Base-by-base conservation (phyloP, 2,113 vertebrate genomes). In the Myxocyprinus asiaticus region DNA sequence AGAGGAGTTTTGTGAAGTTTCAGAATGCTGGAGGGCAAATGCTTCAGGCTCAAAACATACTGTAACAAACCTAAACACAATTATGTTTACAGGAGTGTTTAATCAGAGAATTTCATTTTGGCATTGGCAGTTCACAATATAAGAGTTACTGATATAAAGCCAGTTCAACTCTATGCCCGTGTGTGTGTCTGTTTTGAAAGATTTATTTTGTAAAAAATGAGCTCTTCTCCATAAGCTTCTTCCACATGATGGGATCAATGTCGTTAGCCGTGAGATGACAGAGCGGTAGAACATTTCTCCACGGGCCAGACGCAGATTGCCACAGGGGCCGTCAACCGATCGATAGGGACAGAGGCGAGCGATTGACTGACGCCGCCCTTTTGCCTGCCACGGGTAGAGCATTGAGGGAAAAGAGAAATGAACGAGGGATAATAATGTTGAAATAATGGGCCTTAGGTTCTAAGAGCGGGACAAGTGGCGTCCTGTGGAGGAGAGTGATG, bases 351-450 rank as follows among this genome's bases (percentile, higher is more conserved):
- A n/a, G 62, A 8, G 66, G 72, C 73, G 76, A 88, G 89, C 87
- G 87, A 93, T 91, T 94, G 94, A 94, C 93, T 92, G 91, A 92
- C 90, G 88, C 0, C 86, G 86, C 89, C 91, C 92, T 93, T 91
- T 92, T 89, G 22, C 84, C 90, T 87, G 87, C 67, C 88, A 90
- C 87, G 88, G 82, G 91, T 90, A 62, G 86, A 89, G 86, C 88
- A 84, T 5, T 89, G 72, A 86, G 89, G 86, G 91, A 89, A 90
- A 90, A 86, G 91, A 91, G 90, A 91, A 89, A 92, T 92, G 92
- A 77, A 48, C 44, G 47, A 56, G 72, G 78, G 67, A 76, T 81
- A 76, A 82, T 85, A 83, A 82, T 84, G 70, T 80, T 76, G 82
- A 85, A 79, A 78, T 84, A 82, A 83, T 84, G 77, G 86, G 43